Conservation (phyloP, 2,113 vertebrate genomes). For the Rhombomys opimus region DNA sequence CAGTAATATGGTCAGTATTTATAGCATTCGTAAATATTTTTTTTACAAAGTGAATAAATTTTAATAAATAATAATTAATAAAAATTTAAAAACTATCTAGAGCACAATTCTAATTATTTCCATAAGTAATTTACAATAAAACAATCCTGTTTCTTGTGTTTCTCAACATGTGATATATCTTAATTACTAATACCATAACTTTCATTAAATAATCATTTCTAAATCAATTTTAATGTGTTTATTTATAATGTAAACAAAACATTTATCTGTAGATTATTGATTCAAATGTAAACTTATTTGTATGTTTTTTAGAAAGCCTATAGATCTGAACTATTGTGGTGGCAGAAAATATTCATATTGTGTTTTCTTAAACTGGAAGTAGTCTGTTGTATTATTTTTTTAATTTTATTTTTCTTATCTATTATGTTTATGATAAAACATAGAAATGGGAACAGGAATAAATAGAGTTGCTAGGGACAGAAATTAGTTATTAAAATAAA, state of each 20-base stretch:
- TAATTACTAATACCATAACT: not conserved
- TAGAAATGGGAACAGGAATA: not conserved
- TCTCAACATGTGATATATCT: not conserved
- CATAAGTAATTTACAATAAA: not conserved
- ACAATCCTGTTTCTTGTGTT: not conserved
- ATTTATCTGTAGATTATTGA: not conserved
- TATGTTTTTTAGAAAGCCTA: too few relatives aligned
- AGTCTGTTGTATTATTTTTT: not conserved
- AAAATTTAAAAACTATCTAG: too few relatives aligned
- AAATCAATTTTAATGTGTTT: too few relatives aligned
- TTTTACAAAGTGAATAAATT: too few relatives aligned
- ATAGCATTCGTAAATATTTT: not conserved
- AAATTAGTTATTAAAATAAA: conserved; percentile 25
- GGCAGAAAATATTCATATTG: not conserved
- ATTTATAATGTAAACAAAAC: not conserved
- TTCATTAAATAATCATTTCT: not conserved
- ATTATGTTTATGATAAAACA: not conserved
- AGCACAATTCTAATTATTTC: not conserved
- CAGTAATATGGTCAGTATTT: not conserved
- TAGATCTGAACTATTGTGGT: not conserved
- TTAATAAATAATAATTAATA: too few relatives aligned
- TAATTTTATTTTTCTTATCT: too few relatives aligned
- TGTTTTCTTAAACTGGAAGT: not conserved
- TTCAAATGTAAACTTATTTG: not conserved
- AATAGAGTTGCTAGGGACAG: not conserved